Percentiles rank a stretch among this genome's conserved stretches.
Conservation (phyloP, 2,888 invertebrate species). For the Ypsolopha scabrella region DNA sequence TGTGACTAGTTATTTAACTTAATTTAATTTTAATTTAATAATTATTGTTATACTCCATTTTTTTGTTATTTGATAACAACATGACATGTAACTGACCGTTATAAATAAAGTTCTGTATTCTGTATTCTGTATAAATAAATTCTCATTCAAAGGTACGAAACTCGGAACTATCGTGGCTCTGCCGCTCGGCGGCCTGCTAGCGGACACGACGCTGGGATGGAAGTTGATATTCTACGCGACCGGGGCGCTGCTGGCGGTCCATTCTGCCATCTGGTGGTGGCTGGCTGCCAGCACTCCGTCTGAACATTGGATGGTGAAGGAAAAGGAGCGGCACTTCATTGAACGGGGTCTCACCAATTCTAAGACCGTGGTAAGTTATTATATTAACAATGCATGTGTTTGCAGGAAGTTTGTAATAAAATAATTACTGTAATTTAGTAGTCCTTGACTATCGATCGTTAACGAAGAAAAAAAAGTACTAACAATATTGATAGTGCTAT, state of each 20-base stretch:
- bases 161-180: constrained; percentile 77
- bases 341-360: constrained; percentile 64
- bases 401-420: too few species aligned
- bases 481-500: too few species aligned
- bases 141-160: constrained; percentile 63
- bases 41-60: too few species aligned
- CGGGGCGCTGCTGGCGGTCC: constrained; percentile 64
- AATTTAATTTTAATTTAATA: too few species aligned
- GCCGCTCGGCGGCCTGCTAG: constrained; percentile 74
- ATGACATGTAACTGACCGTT: too few species aligned
- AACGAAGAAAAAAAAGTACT: too few species aligned
- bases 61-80: too few species aligned
- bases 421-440: too few species aligned
- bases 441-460: too few species aligned
- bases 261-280: constrained; percentile 64
- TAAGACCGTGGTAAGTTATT: constrained; percentile 68
- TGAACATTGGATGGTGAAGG: constrained; percentile 64
- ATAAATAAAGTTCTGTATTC: too few species aligned
- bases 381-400: neutral
- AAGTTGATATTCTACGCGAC: constrained; percentile 76
- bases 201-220: constrained; percentile 72
- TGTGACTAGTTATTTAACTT: too few species aligned
- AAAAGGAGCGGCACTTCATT: constrained; percentile 70
- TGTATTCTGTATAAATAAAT: too few species aligned
- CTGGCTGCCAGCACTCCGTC: constrained; percentile 72